Evolutionary conservation across 2,797 vertebrate species (phyloP).

Genomic region (Anableps anableps): DNA sequence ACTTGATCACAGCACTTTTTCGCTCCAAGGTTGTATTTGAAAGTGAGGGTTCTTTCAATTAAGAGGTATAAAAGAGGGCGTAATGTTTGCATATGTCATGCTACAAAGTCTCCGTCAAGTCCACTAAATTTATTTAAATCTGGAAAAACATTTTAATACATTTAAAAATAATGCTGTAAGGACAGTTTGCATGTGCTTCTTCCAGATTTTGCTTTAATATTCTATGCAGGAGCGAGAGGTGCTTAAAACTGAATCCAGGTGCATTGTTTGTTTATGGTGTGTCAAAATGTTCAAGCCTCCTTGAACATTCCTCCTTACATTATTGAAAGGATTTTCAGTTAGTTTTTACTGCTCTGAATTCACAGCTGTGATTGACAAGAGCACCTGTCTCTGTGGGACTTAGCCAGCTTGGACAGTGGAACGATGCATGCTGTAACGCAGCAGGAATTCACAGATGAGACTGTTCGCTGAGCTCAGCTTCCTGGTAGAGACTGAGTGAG

Average conservation of each 20-base stretch:
- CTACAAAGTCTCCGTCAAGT: conserved; percentile 36
- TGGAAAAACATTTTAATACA: not conserved
- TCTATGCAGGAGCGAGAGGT: conserved; percentile 34
- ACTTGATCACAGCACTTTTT: conserved; percentile 69
- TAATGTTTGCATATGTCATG: conserved; percentile 62
- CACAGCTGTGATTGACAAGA: conserved; percentile 49
- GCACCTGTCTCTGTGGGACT: conserved; percentile 40
- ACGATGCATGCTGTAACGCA: conserved; percentile 62
- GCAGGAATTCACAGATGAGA: conserved; percentile 43
- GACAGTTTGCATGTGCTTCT: not conserved
- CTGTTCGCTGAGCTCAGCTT: conserved; percentile 43
- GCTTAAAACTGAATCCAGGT: conserved; percentile 33
- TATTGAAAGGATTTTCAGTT: conserved; percentile 37
- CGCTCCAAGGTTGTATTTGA: conserved; percentile 72
- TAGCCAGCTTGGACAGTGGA: conserved; percentile 35
- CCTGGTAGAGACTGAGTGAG: conserved; percentile 11
- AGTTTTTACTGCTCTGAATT: conserved; percentile 23
- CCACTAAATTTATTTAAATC: conserved; percentile 17
- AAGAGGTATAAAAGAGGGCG: conserved; percentile 34
- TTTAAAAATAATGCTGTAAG: not conserved
- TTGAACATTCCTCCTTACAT: conserved; percentile 23
- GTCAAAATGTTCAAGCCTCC: conserved; percentile 1
- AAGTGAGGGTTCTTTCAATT: conserved; percentile 52
- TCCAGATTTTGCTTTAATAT: conserved; percentile 5
- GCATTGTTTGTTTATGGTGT: conserved; percentile 36